Evolutionary conservation across 2,797 vertebrate genomes (phyloP), one percentile per base, ranked within the genome.

Genomic region (Galago senegalensis): DNA sequence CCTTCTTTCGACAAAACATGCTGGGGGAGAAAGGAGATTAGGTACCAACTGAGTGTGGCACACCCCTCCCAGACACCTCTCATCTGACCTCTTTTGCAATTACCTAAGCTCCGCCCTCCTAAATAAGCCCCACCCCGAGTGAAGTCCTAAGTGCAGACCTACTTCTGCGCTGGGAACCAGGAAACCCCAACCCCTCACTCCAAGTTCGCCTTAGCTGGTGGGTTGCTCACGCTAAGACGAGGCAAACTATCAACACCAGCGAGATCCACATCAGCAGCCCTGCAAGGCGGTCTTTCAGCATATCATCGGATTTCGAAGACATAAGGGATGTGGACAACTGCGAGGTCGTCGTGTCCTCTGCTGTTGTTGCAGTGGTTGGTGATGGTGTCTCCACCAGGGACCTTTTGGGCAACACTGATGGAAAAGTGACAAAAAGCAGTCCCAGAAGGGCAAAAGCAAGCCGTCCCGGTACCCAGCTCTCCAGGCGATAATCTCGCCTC

Each of bases 381-480:
- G 63, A 53, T 0, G 73, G 72, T 4, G 56, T 34, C 65, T 98
- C 96, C 53, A 83, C 82, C 23, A 1, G 0, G 20, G 9, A 1
- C 40, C 27, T 96, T 79, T 9, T 5, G 25, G 97, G 97, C 94
- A 97, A 67, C 83, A 98, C 97, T 98, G 95, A 87, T 3, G 23
- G 85, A 70, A 37, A 29, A 85, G 46, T 43, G 37, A 7, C 18
- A 79, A 77, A 60, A 34, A 61, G 65, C 13, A n/a, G 70, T 67
- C 46, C 73, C 17, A 43, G 81, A 88, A 61, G 37, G 72, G 21
- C 84, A 70, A 31, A 61, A 65, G 23, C n/a, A 75, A 58, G 17
- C 25, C 0, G 0, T 18, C 27, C n/a, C 34, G 5, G 18, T 29
- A 60, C 46, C 46, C 31, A 31, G n/a, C 11, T 60, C 18, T 20